Evolutionary conservation across 2,888 invertebrate genomes (phyloP).

Genomic region (Capitulum mitella): DNA sequence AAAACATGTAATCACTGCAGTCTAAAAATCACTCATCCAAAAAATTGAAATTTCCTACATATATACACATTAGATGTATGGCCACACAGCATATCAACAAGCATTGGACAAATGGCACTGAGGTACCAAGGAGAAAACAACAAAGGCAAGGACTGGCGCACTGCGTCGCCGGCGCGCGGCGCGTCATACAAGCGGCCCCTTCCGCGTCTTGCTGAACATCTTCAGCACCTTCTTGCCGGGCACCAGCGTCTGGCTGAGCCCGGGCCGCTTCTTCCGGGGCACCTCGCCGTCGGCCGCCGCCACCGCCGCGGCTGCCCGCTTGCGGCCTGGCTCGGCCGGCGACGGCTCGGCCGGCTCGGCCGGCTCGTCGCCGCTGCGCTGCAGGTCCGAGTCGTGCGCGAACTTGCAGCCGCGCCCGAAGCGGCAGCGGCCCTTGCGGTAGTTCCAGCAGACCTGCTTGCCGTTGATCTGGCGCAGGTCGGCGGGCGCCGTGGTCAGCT

Average conservation of each 20-base stretch:
- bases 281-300: neutral
- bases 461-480: constrained; percentile 74
- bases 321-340: constrained; percentile 41
- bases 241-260: constrained; percentile 63
- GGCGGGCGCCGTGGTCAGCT: constrained; percentile 69
- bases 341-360: constrained; percentile 38
- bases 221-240: constrained; percentile 81
- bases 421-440: constrained; percentile 77
- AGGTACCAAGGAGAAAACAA: too few relatives aligned
- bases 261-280: constrained; percentile 62
- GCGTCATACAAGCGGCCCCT: neutral
- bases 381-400: constrained; percentile 78
- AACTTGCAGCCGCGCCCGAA: constrained; percentile 88
- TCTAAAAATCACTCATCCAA: too few relatives aligned
- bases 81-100: too few relatives aligned
- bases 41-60: too few relatives aligned
- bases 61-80: too few relatives aligned
- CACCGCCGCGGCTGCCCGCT: neutral
- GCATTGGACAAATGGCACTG: too few relatives aligned
- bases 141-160: too few relatives aligned
- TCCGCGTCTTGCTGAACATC: constrained; percentile 52
- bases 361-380: constrained; percentile 23
- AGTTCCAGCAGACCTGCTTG: constrained; percentile 87
- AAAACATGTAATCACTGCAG: too few relatives aligned
- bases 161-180: neutral